These are phyloP conservation scores for Channallabes apus DNA, from an alignment of 2,797 vertebrate genomes.

Conservation along the genomic window DNA sequence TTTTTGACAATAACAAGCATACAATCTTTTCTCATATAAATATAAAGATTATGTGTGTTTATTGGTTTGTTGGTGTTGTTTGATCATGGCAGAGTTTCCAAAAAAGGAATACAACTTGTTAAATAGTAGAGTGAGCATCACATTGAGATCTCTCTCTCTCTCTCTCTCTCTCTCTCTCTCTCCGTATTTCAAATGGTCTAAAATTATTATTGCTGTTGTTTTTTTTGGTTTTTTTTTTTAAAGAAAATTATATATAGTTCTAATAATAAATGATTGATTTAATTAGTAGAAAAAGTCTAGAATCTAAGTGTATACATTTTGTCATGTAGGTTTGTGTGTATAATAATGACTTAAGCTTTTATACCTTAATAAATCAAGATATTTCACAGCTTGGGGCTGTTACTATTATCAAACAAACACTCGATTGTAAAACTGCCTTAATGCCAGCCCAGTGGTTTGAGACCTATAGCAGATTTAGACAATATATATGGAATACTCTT, in stretches of 20 bases:
- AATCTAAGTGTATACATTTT: neutral
- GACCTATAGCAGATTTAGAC: neutral
- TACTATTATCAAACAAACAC: neutral
- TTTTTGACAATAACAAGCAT: neutral
- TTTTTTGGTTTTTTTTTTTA: too few relatives aligned
- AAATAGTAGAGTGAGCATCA: neutral
- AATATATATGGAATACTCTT: neutral
- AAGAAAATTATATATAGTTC: neutral
- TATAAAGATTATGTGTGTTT: conserved; percentile 4
- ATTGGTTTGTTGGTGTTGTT: neutral
- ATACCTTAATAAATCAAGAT: neutral
- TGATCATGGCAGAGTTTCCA: neutral
- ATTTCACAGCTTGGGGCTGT: neutral
- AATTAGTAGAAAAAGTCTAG: too few relatives aligned
- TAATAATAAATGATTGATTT: neutral
- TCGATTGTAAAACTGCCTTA: neutral
- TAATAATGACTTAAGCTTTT: neutral
- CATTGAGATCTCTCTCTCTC: neutral
- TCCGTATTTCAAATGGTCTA: neutral
- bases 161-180: neutral
- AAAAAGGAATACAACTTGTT: neutral
- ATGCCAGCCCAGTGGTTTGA: too few relatives aligned
- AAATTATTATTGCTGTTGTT: neutral
- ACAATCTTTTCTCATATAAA: conserved; percentile 12
- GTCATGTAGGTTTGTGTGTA: neutral